Evolutionary conservation across 1,140 invertebrate genomes (phyloP).

Genomic region (Zaprionus ghesquierei): DNA sequence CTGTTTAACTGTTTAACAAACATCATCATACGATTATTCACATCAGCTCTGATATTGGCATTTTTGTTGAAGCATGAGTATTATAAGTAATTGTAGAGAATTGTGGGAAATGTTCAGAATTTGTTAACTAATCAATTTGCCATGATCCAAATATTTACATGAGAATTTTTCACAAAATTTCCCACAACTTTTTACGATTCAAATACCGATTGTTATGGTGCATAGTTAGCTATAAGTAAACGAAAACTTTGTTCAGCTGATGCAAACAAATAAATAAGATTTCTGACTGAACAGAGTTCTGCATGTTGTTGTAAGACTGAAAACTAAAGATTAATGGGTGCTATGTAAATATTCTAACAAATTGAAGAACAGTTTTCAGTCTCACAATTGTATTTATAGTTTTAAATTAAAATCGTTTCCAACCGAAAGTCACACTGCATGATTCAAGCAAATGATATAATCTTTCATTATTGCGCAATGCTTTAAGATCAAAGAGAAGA

Average conservation of each 20-base stretch:
- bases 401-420: neutral
- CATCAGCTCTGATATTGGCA: slow-evolving; percentile 66
- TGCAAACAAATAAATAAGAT: slow-evolving; percentile 10
- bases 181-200: slow-evolving; percentile 33
- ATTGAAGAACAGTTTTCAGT: slow-evolving; percentile 20
- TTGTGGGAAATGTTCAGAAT: slow-evolving; percentile 32
- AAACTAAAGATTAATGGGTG: slow-evolving; percentile 6
- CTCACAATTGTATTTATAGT: slow-evolving; percentile 22
- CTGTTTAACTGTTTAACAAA: slow-evolving; percentile 36
- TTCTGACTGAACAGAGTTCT: slow-evolving; percentile 22
- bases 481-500: slow-evolving; percentile 4
- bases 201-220: slow-evolving; percentile 31
- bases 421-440: slow-evolving; percentile 54
- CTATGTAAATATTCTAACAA: neutral
- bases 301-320: slow-evolving; percentile 26
- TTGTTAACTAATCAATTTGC: slow-evolving; percentile 15
- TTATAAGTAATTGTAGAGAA: slow-evolving; percentile 23
- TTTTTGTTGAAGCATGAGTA: slow-evolving; percentile 71
- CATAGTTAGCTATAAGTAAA: slow-evolving; percentile 49
- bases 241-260: slow-evolving; percentile 28
- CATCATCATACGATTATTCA: slow-evolving; percentile 30
- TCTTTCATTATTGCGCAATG: slow-evolving; percentile 13
- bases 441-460: slow-evolving; percentile 21
- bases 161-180: neutral
- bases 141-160: neutral